phyloP scores from a whole-genome alignment of 2,797 vertebrate species.

The Poecile montanus region DNA sequence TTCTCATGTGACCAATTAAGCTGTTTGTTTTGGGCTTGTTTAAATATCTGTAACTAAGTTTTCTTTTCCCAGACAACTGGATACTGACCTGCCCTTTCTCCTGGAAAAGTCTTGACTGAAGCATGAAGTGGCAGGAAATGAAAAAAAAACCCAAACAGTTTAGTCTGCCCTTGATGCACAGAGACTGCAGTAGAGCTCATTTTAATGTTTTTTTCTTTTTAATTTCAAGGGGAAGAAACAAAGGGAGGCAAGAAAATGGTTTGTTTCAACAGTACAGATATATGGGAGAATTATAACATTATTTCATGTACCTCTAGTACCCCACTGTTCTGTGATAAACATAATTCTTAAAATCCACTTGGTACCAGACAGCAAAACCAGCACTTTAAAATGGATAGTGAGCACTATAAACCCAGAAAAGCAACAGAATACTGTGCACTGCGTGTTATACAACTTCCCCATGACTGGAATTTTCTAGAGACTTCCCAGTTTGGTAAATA shows the following conservation, averaged over 20 bases:
- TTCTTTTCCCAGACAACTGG: slow-evolving; percentile 36
- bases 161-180: neutral
- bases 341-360: neutral
- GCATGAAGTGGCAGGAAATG: slow-evolving; percentile 25
- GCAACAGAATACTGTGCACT: neutral
- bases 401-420: neutral
- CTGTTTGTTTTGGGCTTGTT: slow-evolving; percentile 20
- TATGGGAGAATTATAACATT: neutral
- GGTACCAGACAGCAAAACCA: neutral
- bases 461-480: neutral
- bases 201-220: neutral
- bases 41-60: slow-evolving; percentile 12
- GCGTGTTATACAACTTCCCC: neutral
- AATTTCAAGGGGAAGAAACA: neutral
- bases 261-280: neutral
- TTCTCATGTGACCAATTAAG: neutral
- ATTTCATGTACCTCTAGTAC: neutral
- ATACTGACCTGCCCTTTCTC: neutral
- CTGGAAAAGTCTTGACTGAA: neutral
- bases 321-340: neutral
- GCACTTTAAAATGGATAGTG: neutral
- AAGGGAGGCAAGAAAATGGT: neutral
- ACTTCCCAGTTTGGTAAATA: neutral
- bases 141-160: slow-evolving; percentile 30
- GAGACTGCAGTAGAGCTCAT: neutral